A percentile compares a stretch with the other conserved stretches of the same genome.
Evolutionary conservation across 2,888 invertebrate species (phyloP).

Genomic region (Drosophila dives): DNA sequence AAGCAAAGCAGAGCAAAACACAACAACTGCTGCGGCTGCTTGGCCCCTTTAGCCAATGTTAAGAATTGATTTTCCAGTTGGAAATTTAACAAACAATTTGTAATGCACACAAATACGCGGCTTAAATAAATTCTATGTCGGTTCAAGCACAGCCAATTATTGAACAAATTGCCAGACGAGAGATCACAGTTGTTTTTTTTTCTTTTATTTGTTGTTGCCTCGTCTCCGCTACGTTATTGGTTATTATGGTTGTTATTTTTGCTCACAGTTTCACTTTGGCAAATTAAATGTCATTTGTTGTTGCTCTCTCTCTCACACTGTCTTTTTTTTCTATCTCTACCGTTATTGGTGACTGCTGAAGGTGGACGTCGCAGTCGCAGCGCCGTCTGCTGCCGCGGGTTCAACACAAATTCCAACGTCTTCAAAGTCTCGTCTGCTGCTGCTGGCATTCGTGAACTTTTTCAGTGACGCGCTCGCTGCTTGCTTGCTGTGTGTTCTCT

Average conservation of each 20-base stretch:
- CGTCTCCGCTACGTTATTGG: conserved; percentile 37
- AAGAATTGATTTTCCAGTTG: conserved; percentile 81
- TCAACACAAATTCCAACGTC: conserved; percentile 80
- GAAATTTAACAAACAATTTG: conserved; percentile 59
- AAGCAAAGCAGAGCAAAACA: conserved; percentile 16
- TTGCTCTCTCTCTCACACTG: conserved; percentile 43
- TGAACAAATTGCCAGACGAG: conserved; percentile 68
- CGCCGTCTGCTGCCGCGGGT: conserved; percentile 61
- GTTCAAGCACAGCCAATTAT: conserved; percentile 75
- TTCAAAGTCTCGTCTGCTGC: conserved; percentile 64
- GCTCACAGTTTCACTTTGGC: conserved; percentile 73
- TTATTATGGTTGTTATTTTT: conserved; percentile 55
- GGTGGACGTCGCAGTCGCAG: conserved; percentile 54
- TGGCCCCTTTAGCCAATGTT: conserved; percentile 62
- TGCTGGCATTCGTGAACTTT: conserved; percentile 60
- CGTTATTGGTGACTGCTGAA: conserved; percentile 72
- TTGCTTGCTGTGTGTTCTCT: conserved; percentile 56
- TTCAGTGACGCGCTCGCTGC: conserved; percentile 64
- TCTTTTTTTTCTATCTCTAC: conserved; percentile 54
- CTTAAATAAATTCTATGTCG: conserved; percentile 65
- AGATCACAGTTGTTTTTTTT: conserved; percentile 70
- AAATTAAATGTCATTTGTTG: conserved; percentile 70
- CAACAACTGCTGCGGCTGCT: conserved; percentile 68
- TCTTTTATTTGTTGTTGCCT: conserved; percentile 34
- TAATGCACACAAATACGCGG: conserved; percentile 60